Evolutionary conservation across 1,140 invertebrate genomes (phyloP).

Genomic region (Gryllus bimaculatus): DNA sequence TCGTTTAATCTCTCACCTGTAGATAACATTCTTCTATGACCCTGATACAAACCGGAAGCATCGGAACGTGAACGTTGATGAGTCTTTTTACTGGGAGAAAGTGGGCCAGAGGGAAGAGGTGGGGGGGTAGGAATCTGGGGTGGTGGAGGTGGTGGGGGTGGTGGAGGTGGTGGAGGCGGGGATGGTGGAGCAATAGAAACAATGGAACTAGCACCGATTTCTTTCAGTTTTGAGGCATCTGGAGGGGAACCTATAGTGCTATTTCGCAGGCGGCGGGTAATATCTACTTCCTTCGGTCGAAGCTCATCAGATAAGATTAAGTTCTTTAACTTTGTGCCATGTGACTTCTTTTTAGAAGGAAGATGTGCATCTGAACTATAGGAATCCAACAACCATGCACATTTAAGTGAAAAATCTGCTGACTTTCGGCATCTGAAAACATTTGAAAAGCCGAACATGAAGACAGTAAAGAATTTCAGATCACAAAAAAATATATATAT

Average conservation of each 20-base stretch:
- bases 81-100: conserved; percentile 42
- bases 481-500: background rate
- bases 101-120: conserved; percentile 28
- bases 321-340: conserved; percentile 77
- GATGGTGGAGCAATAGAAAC: background rate
- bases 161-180: background rate
- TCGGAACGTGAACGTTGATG: conserved; percentile 87
- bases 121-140: conserved; percentile 30
- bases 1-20: conserved; percentile 11
- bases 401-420: conserved; percentile 89
- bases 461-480: background rate
- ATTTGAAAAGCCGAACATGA: conserved; percentile 7
- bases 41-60: conserved; percentile 58
- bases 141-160: background rate
- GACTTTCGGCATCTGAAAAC: conserved; percentile 75
- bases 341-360: conserved; percentile 70
- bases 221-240: conserved; percentile 17
- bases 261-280: conserved; percentile 1
- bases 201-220: background rate
- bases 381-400: conserved; percentile 91
- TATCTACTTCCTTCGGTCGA: conserved; percentile 34
- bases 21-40: conserved; percentile 26
- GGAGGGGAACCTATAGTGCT: conserved; percentile 16
- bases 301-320: conserved; percentile 82
- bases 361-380: conserved; percentile 67